These are phyloP conservation scores for Blastobasis adustella DNA, from an alignment of 2,888 invertebrate species.

Conservation along the genomic window DNA sequence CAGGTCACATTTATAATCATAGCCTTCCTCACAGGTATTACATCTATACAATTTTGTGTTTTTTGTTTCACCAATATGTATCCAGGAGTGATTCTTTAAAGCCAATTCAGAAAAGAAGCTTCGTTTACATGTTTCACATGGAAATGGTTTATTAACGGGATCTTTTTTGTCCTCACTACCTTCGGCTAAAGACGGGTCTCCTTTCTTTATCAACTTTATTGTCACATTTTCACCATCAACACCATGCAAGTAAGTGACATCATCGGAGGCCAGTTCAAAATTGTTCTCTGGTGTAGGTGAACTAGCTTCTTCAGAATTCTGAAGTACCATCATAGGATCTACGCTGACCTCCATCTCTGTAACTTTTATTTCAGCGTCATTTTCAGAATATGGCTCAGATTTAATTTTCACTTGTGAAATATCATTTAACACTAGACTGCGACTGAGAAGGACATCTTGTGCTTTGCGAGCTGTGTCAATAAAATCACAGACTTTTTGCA, in stretches of 20 bases:
- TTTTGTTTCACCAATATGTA: constrained; percentile 54
- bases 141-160: constrained; percentile 53
- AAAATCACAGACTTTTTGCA: constrained; percentile 80
- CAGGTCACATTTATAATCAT: constrained; percentile 77
- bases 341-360: constrained; percentile 80
- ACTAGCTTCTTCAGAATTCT: constrained; percentile 64
- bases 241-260: background rate
- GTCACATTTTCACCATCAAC: constrained; percentile 43
- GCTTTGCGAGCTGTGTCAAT: constrained; percentile 78
- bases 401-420: constrained; percentile 41
- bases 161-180: background rate
- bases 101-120: constrained; percentile 74
- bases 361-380: constrained; percentile 48
- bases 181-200: constrained; percentile 5
- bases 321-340: constrained; percentile 81
- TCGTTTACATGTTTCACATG: constrained; percentile 71
- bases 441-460: constrained; percentile 71
- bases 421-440: constrained; percentile 53
- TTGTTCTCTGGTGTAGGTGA: constrained; percentile 24
- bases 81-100: constrained; percentile 77
- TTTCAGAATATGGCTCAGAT: constrained; percentile 21
- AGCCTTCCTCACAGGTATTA: constrained; percentile 76
- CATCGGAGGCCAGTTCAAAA: constrained; percentile 17
- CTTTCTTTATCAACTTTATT: constrained; percentile 50
- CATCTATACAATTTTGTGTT: constrained; percentile 52